phyloP scores from a whole-genome alignment of 2,888 invertebrate genomes.

The Sphaerophoria rueppellii region DNA sequence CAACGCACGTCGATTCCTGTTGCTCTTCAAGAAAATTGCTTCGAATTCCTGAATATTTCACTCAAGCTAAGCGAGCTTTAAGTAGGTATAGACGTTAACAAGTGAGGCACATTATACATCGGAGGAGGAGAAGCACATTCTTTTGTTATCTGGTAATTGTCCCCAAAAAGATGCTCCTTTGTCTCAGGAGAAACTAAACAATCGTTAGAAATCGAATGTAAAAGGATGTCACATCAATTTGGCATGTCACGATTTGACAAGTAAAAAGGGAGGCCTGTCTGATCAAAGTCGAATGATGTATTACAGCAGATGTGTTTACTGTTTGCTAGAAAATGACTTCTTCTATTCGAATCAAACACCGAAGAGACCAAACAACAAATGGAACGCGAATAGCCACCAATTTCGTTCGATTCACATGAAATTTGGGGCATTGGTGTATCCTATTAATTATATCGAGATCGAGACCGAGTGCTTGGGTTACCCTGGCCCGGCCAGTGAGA shows the following conservation, averaged over 20 bases:
- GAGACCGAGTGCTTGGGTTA: not conserved
- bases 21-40: slow-evolving; percentile 49
- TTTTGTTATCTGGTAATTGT: slow-evolving; percentile 49
- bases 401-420: slow-evolving; percentile 67
- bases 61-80: no score
- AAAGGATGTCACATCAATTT: slow-evolving; percentile 79
- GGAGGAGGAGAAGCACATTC: slow-evolving; percentile 21
- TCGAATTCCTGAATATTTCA: not conserved
- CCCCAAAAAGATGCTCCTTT: slow-evolving; percentile 36
- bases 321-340: not conserved
- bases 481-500: not conserved
- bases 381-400: slow-evolving; percentile 33
- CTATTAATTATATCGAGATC: slow-evolving; percentile 65
- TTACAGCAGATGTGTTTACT: slow-evolving; percentile 59
- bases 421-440: slow-evolving; percentile 58
- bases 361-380: slow-evolving; percentile 36
- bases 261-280: slow-evolving; percentile 76
- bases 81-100: not conserved
- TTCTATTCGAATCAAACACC: slow-evolving; percentile 49
- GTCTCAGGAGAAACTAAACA: slow-evolving; percentile 16
- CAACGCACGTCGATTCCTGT: slow-evolving; percentile 55
- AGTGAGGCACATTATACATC: not conserved
- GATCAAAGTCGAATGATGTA: slow-evolving; percentile 50
- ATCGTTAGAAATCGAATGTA: slow-evolving; percentile 77
- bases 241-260: slow-evolving; percentile 78